These are phyloP conservation scores for Xiphophorus hellerii DNA, from an alignment of 2,113 vertebrate genomes.

Conservation along the genomic window DNA sequence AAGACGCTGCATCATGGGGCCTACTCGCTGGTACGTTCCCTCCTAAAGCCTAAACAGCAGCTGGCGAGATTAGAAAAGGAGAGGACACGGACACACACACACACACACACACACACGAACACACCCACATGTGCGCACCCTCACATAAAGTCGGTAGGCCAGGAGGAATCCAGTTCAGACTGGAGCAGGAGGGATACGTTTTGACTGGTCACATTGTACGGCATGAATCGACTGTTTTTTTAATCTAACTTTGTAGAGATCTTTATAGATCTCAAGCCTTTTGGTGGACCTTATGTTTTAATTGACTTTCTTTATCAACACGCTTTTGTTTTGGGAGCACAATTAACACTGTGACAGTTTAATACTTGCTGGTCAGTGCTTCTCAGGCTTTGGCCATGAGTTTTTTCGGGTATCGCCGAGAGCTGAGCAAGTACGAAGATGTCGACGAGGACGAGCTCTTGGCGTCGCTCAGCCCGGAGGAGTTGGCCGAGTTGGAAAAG, in stretches of 20 bases:
- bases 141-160: slow-evolving; percentile 17
- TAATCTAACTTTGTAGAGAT: slow-evolving; percentile 9
- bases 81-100: slow-evolving; percentile 42
- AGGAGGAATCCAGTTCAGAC: slow-evolving; percentile 40
- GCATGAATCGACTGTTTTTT: not conserved
- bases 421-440: slow-evolving; percentile 97
- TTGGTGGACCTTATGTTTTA: slow-evolving; percentile 10
- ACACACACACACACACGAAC: not conserved
- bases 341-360: slow-evolving; percentile 7
- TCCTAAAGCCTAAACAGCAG: slow-evolving; percentile 87
- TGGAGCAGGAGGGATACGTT: slow-evolving; percentile 13
- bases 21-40: slow-evolving; percentile 83
- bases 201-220: not conserved
- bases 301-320: not conserved
- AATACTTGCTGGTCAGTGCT: not conserved
- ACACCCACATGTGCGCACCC: not conserved
- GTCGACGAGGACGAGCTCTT: slow-evolving; percentile 97
- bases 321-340: slow-evolving; percentile 1
- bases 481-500: slow-evolving; percentile 93
- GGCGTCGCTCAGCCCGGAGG: slow-evolving; percentile 91
- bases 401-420: slow-evolving; percentile 93
- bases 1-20: slow-evolving; percentile 89
- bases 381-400: slow-evolving; percentile 81
- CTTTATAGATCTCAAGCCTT: slow-evolving; percentile 18
- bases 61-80: slow-evolving; percentile 81